phyloP scores from a whole-genome alignment of 2,888 invertebrate genomes.

The Tineola bisselliella region DNA sequence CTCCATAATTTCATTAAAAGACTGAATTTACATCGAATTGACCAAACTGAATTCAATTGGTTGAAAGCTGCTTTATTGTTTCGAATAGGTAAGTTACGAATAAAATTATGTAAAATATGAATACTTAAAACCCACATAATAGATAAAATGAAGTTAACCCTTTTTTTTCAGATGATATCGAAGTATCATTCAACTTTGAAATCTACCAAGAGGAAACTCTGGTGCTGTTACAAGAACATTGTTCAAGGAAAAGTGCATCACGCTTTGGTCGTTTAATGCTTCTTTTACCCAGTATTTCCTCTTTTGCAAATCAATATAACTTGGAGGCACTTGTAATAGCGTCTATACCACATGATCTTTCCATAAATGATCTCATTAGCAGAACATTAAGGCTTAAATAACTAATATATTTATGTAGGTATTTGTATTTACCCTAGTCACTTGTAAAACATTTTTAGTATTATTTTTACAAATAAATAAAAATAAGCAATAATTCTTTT shows the following conservation, averaged over 20 bases:
- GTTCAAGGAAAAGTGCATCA: slow-evolving; percentile 51
- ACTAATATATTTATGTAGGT: not conserved
- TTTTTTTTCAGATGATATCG: slow-evolving; percentile 29
- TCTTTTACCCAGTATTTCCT: slow-evolving; percentile 73
- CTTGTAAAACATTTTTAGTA: not conserved
- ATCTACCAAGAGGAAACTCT: slow-evolving; percentile 85
- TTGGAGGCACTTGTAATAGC: slow-evolving; percentile 78
- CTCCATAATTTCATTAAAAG: slow-evolving; percentile 61
- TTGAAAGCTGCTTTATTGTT: slow-evolving; percentile 85
- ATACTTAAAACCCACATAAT: not conserved
- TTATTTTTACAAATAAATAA: not conserved
- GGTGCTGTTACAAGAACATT: slow-evolving; percentile 79
- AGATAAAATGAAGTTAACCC: slow-evolving; percentile 5
- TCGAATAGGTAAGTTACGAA: slow-evolving; percentile 83
- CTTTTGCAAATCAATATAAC: slow-evolving; percentile 33
- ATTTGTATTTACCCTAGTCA: not conserved
- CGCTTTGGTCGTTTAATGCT: slow-evolving; percentile 80
- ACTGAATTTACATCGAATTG: slow-evolving; percentile 73
- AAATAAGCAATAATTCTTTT: not conserved
- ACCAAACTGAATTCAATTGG: slow-evolving; percentile 86
- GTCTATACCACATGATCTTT: not conserved
- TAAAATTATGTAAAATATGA: too few species aligned
- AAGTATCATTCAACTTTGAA: slow-evolving; percentile 44
- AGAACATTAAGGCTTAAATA: not conserved
- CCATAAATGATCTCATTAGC: slow-evolving; percentile 2